phyloP scores from a whole-genome alignment of 2,797 vertebrate genomes.

The Cryptoblepharus egeriae region DNA sequence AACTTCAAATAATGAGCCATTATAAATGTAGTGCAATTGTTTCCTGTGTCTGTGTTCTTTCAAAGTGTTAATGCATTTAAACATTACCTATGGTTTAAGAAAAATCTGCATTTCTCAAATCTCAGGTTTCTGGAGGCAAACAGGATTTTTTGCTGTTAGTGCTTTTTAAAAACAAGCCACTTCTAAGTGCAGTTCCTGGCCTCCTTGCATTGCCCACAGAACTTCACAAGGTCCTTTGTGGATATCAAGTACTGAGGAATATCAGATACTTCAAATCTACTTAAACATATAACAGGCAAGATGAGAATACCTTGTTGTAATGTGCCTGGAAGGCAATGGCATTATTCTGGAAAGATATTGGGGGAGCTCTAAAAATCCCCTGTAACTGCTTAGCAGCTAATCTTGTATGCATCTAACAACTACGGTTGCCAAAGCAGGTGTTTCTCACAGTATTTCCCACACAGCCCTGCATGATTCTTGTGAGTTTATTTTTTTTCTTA shows the following conservation, averaged over 20 bases:
- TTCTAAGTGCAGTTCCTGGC: constrained; percentile 20
- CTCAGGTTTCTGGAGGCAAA: neutral
- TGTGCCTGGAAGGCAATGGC: constrained; percentile 2
- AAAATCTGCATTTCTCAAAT: neutral
- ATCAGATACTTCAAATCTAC: constrained; percentile 7
- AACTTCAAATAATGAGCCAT: neutral
- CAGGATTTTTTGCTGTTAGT: neutral
- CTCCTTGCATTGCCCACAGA: neutral
- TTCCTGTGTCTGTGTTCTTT: neutral
- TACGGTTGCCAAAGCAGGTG: neutral
- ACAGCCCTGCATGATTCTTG: neutral
- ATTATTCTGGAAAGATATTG: constrained; percentile 18
- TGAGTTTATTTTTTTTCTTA: neutral
- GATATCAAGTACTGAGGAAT: neutral
- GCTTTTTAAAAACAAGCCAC: neutral
- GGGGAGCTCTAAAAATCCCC: constrained; percentile 23
- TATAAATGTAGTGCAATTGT: neutral
- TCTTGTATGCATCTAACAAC: neutral
- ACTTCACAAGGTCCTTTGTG: neutral
- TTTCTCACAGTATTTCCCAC: neutral
- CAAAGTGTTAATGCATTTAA: neutral
- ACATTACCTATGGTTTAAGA: neutral
- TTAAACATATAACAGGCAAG: constrained; percentile 9
- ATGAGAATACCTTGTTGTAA: constrained; percentile 19
- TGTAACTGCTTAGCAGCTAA: neutral